phyloP scores from a whole-genome alignment of 2,888 invertebrate species.

The Cephus spinipes region DNA sequence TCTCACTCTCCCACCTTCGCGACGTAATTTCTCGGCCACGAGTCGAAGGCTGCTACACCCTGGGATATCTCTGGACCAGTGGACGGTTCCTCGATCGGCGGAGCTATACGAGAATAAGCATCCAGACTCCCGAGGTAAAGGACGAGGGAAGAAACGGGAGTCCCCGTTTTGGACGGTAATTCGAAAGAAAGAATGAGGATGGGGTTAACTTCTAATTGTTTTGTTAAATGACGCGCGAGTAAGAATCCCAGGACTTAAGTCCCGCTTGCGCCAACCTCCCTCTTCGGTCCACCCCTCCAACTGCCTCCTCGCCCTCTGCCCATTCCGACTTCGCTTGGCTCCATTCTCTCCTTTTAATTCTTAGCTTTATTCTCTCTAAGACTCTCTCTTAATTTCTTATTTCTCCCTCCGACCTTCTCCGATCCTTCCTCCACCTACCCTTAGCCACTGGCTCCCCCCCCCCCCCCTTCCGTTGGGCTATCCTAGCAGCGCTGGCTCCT shows the following conservation, averaged over 20 bases:
- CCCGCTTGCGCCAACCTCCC: conserved; percentile 43
- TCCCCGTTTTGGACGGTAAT: neutral
- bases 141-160: neutral
- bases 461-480: conserved; percentile 45
- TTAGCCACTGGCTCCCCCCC: conserved; percentile 16
- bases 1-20: neutral
- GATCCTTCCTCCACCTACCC: conserved; percentile 12
- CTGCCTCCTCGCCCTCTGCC: conserved; percentile 28
- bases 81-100: conserved; percentile 22
- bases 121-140: conserved; percentile 28
- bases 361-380: conserved; percentile 67
- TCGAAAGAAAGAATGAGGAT: conserved; percentile 39
- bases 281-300: conserved; percentile 16
- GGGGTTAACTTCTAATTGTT: conserved; percentile 68
- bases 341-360: conserved; percentile 59
- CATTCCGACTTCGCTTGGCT: conserved; percentile 21
- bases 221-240: conserved; percentile 68
- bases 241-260: conserved; percentile 66
- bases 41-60: conserved; percentile 21
- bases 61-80: neutral
- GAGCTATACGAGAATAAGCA: conserved; percentile 20
- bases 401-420: conserved; percentile 47
- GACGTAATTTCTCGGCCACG: conserved; percentile 19
- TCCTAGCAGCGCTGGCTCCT: conserved; percentile 15
- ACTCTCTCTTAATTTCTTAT: conserved; percentile 67